Evolutionary conservation across 1,140 invertebrate species (phyloP).

Genomic region (Leptopilina clavipes): DNA sequence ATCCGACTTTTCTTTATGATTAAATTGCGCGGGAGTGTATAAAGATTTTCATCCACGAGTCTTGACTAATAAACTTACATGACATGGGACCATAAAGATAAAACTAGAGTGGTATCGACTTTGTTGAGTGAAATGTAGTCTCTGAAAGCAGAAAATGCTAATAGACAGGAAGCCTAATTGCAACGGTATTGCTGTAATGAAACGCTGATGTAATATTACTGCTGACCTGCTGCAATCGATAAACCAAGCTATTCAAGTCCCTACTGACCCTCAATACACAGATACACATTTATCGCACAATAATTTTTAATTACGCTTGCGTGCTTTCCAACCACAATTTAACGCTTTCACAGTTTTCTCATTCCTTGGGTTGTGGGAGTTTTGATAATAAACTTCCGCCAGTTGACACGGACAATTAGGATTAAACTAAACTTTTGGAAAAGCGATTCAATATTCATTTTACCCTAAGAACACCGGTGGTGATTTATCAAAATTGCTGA

Average conservation of each 20-base stretch:
- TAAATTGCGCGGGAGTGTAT: not conserved
- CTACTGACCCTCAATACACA: conserved; percentile 38
- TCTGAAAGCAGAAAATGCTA: conserved; percentile 10
- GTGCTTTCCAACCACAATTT: conserved; percentile 49
- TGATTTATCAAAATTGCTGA: no score
- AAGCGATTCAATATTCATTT: no score
- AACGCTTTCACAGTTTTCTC: not conserved
- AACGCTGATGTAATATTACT: conserved; percentile 44
- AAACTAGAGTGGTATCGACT: not conserved
- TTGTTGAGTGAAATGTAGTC: not conserved
- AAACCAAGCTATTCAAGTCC: conserved; percentile 8
- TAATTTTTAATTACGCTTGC: conserved; percentile 64
- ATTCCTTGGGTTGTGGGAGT: not conserved
- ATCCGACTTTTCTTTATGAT: not conserved
- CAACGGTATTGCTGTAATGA: conserved; percentile 44
- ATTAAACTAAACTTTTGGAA: no score
- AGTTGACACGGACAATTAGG: no score
- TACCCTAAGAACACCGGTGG: no score
- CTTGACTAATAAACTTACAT: not conserved
- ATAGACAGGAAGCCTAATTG: conserved; percentile 27
- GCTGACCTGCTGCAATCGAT: conserved; percentile 33
- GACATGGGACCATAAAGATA: not conserved
- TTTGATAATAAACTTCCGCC: not conserved
- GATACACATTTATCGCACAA: conserved; percentile 46
- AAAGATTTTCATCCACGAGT: not conserved